Evolutionary conservation across 2,888 invertebrate species (phyloP).

Genomic region (Leucophora obtusa): DNA sequence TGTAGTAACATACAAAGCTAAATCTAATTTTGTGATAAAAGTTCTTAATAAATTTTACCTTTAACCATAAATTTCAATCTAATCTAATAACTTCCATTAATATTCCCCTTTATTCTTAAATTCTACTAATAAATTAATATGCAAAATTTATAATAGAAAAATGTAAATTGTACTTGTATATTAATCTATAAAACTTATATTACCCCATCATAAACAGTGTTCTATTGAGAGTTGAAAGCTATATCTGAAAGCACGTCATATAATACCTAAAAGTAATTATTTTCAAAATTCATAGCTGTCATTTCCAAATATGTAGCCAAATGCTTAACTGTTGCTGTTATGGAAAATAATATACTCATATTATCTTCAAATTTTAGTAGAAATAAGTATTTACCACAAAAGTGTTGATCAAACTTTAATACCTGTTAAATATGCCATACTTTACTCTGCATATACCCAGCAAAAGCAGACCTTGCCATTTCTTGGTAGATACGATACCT

Average conservation of each 20-base stretch:
- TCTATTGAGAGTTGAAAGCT: background rate
- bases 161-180: background rate
- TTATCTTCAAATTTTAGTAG: slow-evolving; percentile 12
- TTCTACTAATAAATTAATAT: background rate
- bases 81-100: background rate
- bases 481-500: too few relatives aligned
- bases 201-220: background rate
- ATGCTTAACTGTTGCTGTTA: background rate
- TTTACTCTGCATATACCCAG: too few relatives aligned
- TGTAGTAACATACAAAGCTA: background rate
- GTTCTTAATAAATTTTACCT: background rate
- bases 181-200: slow-evolving; percentile 21
- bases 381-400: slow-evolving; percentile 25
- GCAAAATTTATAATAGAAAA: slow-evolving; percentile 8
- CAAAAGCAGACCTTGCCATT: too few relatives aligned
- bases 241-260: slow-evolving; percentile 3
- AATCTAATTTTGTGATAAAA: background rate
- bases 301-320: slow-evolving; percentile 22
- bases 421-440: slow-evolving; percentile 8
- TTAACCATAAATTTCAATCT: background rate
- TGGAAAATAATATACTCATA: background rate
- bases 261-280: slow-evolving; percentile 48
- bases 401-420: slow-evolving; percentile 12
- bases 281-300: slow-evolving; percentile 48
- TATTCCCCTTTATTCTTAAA: background rate